Percentiles rank a stretch among this genome's conserved stretches.
phyloP scores from a whole-genome alignment of 2,888 invertebrate genomes.

The Apantesis nais region DNA sequence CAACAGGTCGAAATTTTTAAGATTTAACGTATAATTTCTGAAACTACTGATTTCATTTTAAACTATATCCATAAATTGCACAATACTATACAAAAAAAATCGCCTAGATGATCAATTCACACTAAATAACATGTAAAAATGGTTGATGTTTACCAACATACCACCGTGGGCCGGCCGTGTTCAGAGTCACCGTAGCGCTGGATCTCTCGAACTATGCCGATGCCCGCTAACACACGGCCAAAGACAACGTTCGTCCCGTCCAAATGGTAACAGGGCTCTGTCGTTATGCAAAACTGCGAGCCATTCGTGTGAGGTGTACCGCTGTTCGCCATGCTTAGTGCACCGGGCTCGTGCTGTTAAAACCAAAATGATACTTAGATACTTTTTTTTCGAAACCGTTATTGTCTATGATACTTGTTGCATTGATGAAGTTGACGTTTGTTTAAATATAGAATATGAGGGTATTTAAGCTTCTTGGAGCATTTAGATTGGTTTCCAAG shows the following conservation, averaged over 20 bases:
- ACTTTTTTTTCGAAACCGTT: neutral
- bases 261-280: slow-evolving; percentile 90
- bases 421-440: neutral
- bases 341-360: slow-evolving; percentile 86
- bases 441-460: neutral
- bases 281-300: slow-evolving; percentile 97
- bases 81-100: too few relatives aligned
- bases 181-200: slow-evolving; percentile 84
- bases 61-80: too few relatives aligned
- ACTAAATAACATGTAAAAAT: slow-evolving; percentile 19
- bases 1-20: too few relatives aligned
- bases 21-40: too few relatives aligned
- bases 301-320: slow-evolving; percentile 93
- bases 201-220: slow-evolving; percentile 90
- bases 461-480: neutral
- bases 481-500: neutral
- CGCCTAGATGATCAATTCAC: neutral
- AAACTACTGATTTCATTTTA: too few relatives aligned
- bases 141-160: slow-evolving; percentile 66
- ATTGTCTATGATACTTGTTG: neutral
- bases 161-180: slow-evolving; percentile 86
- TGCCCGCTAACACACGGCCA: slow-evolving; percentile 91
- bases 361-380: slow-evolving; percentile 3
- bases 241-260: slow-evolving; percentile 93
- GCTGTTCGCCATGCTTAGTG: slow-evolving; percentile 92